Evolutionary conservation across 2,888 invertebrate species (phyloP).

Genomic region (Masnerella sp.): DNA sequence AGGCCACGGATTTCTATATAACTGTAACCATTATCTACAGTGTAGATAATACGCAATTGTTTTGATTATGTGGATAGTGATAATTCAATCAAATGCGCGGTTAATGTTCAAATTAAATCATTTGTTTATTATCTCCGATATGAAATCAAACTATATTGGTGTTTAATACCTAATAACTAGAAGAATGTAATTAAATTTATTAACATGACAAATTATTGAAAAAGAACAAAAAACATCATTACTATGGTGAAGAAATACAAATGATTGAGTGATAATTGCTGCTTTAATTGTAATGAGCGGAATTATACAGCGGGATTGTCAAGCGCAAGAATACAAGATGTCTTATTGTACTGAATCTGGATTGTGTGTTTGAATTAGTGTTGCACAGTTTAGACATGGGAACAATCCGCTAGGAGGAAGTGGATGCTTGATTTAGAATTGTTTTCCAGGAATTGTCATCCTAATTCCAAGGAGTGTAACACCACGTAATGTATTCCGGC

Average conservation of each 20-base stretch:
- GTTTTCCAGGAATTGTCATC: slow-evolving; percentile 35
- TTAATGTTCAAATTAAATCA: too few relatives aligned
- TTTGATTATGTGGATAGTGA: too few relatives aligned
- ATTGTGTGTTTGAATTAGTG: slow-evolving; percentile 29
- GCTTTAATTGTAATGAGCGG: too few relatives aligned
- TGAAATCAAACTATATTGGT: too few relatives aligned
- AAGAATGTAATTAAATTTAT: too few relatives aligned
- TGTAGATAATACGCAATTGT: slow-evolving; percentile 24
- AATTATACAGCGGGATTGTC: too few relatives aligned
- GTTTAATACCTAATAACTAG: too few relatives aligned
- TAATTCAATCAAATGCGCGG: background rate
- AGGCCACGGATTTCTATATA: slow-evolving; percentile 36
- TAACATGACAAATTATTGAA: too few relatives aligned
- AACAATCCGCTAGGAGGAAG: slow-evolving; percentile 29
- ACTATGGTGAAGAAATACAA: too few relatives aligned
- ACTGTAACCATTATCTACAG: slow-evolving; percentile 16
- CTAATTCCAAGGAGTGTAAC: slow-evolving; percentile 36
- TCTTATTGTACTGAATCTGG: slow-evolving; percentile 5
- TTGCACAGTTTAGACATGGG: slow-evolving; percentile 11
- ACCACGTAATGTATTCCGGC: slow-evolving; percentile 13
- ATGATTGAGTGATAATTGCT: too few relatives aligned
- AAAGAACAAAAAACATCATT: too few relatives aligned
- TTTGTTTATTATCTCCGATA: too few relatives aligned
- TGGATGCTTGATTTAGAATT: slow-evolving; percentile 30
- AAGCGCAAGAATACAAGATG: background rate